Conservation (phyloP, 2,797 vertebrate species). For the Lagocephalus sceleratus region DNA sequence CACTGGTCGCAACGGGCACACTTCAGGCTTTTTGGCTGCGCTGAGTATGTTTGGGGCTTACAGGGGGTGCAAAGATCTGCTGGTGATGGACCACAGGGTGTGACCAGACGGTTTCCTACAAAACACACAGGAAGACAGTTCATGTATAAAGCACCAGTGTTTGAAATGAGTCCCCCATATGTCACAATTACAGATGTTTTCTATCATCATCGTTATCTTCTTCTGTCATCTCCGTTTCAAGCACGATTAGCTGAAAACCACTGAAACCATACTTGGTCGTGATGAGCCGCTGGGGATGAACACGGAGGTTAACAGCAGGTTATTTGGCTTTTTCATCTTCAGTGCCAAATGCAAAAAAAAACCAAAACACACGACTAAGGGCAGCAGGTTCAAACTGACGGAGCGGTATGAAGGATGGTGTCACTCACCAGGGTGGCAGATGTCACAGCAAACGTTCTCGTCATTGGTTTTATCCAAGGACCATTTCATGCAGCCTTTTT, state of each 20-base stretch:
- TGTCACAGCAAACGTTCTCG: slow-evolving; percentile 35
- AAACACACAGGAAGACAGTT: slow-evolving; percentile 4
- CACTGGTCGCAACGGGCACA: slow-evolving; percentile 63
- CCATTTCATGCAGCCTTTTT: slow-evolving; percentile 53
- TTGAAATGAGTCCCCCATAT: neutral
- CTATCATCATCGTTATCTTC: too few relatives aligned
- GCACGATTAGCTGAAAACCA: slow-evolving; percentile 66
- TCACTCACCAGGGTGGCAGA: slow-evolving; percentile 64
- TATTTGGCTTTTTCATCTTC: neutral
- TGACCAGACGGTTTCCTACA: slow-evolving; percentile 60
- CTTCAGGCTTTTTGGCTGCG: fast-evolving
- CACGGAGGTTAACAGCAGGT: too few relatives aligned
- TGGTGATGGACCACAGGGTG: fast-evolving
- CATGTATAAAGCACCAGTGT: neutral
- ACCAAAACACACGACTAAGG: neutral
- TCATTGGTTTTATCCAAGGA: fast-evolving
- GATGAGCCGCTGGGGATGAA: slow-evolving; percentile 28
- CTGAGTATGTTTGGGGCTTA: slow-evolving; percentile 9
- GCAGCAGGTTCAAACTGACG: neutral
- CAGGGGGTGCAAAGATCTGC: slow-evolving; percentile 61
- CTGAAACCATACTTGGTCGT: slow-evolving; percentile 58
- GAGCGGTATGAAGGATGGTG: fast-evolving
- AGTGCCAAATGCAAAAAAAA: neutral
- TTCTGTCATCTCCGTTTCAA: slow-evolving; percentile 23
- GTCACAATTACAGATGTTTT: neutral